These are phyloP conservation scores for Penaeus indicus DNA, from an alignment of 1,140 invertebrate species.

Conservation along the genomic window DNA sequence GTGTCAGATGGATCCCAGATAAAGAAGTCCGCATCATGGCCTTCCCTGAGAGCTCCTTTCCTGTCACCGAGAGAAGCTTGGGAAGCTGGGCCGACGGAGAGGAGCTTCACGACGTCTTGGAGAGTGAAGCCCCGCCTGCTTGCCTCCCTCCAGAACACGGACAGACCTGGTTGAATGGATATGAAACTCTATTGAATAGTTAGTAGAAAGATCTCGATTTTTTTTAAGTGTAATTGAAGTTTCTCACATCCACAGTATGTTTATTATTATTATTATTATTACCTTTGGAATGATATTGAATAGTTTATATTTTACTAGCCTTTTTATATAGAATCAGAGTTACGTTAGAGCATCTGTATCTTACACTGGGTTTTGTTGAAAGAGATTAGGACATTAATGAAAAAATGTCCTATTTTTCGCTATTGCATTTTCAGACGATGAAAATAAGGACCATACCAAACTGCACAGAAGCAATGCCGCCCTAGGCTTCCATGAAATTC, in stretches of 20 bases:
- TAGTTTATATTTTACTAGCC: too few relatives aligned
- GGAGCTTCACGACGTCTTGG: conserved; percentile 74
- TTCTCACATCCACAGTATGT: too few relatives aligned
- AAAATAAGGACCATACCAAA: conserved; percentile 73
- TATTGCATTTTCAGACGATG: conserved; percentile 52
- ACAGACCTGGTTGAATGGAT: conserved; percentile 72
- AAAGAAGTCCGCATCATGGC: conserved; percentile 81
- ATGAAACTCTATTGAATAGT: not conserved
- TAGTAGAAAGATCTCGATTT: too few relatives aligned
- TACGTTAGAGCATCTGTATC: too few relatives aligned
- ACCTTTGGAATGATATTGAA: too few relatives aligned
- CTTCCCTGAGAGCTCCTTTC: conserved; percentile 76
- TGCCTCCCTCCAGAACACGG: conserved; percentile 78
- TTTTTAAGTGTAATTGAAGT: too few relatives aligned
- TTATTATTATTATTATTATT: too few relatives aligned
- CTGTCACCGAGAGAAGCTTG: conserved; percentile 75
- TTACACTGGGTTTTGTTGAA: too few relatives aligned
- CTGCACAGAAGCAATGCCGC: conserved; percentile 81
- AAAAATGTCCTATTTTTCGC: conserved; percentile 28
- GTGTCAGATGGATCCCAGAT: conserved; percentile 78
- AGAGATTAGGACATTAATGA: too few relatives aligned
- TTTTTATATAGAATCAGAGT: too few relatives aligned
- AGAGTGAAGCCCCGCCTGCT: conserved; percentile 73
- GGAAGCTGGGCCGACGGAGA: conserved; percentile 76
- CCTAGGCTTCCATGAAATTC: conserved; percentile 80